Evolutionary conservation across 2,888 invertebrate species (phyloP).

Genomic region (Lasioglossum pauxillum): DNA sequence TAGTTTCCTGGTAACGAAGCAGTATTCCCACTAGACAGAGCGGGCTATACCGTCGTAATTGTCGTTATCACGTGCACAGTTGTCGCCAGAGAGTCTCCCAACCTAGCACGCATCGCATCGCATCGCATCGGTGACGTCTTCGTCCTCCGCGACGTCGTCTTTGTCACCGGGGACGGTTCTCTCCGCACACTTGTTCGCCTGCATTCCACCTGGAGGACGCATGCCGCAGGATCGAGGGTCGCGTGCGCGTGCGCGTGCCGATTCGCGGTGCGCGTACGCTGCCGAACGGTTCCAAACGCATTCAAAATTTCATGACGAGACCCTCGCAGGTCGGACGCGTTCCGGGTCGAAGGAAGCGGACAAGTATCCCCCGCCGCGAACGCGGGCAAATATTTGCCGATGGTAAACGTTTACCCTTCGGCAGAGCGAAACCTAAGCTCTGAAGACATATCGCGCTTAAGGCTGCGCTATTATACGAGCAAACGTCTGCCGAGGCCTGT

Average conservation of each 20-base stretch:
- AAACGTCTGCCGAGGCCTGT: constrained; percentile 46
- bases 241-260: constrained; percentile 50
- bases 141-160: constrained; percentile 14
- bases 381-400: constrained; percentile 57
- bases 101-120: not conserved
- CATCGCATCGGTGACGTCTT: not conserved
- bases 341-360: constrained; percentile 30
- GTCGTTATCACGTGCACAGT: constrained; percentile 60
- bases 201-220: constrained; percentile 25
- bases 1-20: constrained; percentile 46
- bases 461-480: constrained; percentile 55
- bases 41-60: constrained; percentile 51
- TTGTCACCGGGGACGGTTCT: constrained; percentile 9
- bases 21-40: constrained; percentile 60
- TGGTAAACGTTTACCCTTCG: constrained; percentile 59
- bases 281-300: constrained; percentile 17
- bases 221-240: constrained; percentile 47
- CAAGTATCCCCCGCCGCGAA: constrained; percentile 52
- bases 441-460: constrained; percentile 60
- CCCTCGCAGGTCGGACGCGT: constrained; percentile 15
- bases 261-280: not conserved
- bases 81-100: constrained; percentile 29
- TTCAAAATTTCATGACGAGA: constrained; percentile 51
- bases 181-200: constrained; percentile 6
- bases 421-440: constrained; percentile 59